Evolutionary conservation across 2,888 invertebrate genomes (phyloP).

Genomic region (Capitulum mitella): DNA sequence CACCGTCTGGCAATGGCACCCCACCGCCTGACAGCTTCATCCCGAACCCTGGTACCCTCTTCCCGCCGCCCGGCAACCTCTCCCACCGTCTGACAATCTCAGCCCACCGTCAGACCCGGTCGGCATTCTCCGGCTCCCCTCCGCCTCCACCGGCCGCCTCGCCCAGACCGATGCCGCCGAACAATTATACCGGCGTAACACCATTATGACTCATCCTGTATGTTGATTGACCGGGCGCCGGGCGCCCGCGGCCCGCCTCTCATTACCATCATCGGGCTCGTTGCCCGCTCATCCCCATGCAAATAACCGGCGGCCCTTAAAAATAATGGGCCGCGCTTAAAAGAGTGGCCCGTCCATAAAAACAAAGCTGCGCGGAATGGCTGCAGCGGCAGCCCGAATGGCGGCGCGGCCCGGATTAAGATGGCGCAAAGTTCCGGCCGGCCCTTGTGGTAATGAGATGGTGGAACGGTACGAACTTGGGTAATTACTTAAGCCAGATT

Average conservation of each 20-base stretch:
- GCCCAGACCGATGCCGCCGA: not conserved
- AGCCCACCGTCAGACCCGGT: too few relatives aligned
- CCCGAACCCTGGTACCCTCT: too few relatives aligned
- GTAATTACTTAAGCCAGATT: constrained; percentile 25
- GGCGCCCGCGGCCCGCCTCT: not conserved
- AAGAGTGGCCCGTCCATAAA: constrained; percentile 18
- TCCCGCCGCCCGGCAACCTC: too few relatives aligned
- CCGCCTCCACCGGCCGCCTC: too few relatives aligned
- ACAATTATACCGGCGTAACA: not conserved
- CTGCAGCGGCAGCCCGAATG: not conserved
- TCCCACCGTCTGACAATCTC: too few relatives aligned
- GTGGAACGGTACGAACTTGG: constrained; percentile 13
- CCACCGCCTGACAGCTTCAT: too few relatives aligned
- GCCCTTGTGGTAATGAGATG: constrained; percentile 28
- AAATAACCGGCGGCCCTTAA: not conserved
- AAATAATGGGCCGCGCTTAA: constrained; percentile 16
- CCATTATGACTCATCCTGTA: not conserved
- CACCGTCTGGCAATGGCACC: too few relatives aligned
- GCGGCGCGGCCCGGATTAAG: not conserved
- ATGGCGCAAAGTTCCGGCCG: constrained; percentile 34
- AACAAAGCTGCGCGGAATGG: constrained; percentile 7
- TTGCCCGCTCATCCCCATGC: not conserved
- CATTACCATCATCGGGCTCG: not conserved
- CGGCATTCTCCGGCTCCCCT: too few relatives aligned
- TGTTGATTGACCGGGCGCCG: not conserved